A percentile compares a stretch with the other conserved stretches of the same genome.
These are phyloP conservation scores for Muscicapa comitata DNA, from an alignment of 2,797 vertebrate genomes.

Conservation along the genomic window DNA sequence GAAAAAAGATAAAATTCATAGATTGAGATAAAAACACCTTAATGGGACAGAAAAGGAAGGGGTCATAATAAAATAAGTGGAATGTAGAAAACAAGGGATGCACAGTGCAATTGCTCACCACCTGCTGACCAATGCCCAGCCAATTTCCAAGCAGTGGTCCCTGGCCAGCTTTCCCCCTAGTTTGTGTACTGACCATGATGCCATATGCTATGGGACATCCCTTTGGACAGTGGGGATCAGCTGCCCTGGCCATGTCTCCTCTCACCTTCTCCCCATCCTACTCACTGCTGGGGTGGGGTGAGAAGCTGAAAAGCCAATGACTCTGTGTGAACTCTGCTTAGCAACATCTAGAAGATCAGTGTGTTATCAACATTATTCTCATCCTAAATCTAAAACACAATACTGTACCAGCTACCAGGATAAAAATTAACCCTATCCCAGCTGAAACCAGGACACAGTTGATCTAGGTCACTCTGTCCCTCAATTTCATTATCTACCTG, in stretches of 20 bases:
- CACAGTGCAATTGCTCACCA: not conserved
- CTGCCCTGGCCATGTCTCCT: not conserved
- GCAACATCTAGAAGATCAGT: not conserved
- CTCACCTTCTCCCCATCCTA: not conserved
- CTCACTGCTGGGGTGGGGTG: not conserved
- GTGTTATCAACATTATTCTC: not conserved
- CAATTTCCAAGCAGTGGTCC: not conserved
- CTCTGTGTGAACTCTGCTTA: not conserved
- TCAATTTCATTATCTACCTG: not conserved
- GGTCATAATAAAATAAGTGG: not conserved
- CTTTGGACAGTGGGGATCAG: not conserved
- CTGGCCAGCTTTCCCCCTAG: not conserved
- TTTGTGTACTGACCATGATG: not conserved
- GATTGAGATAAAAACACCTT: not conserved
- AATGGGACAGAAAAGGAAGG: not conserved
- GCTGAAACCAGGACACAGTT: not conserved
- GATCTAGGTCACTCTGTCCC: not conserved
- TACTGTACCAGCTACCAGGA: not conserved
- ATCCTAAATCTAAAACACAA: not conserved
- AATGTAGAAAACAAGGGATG: not conserved
- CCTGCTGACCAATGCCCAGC: not conserved
- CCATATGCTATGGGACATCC: not conserved
- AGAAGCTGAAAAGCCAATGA: not conserved
- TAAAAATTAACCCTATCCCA: not conserved
- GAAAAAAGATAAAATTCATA: not conserved